Percentiles rank a stretch among this genome's conserved stretches.
Evolutionary conservation across 2,113 vertebrate genomes (phyloP).

Genomic region (Apus apus): DNA sequence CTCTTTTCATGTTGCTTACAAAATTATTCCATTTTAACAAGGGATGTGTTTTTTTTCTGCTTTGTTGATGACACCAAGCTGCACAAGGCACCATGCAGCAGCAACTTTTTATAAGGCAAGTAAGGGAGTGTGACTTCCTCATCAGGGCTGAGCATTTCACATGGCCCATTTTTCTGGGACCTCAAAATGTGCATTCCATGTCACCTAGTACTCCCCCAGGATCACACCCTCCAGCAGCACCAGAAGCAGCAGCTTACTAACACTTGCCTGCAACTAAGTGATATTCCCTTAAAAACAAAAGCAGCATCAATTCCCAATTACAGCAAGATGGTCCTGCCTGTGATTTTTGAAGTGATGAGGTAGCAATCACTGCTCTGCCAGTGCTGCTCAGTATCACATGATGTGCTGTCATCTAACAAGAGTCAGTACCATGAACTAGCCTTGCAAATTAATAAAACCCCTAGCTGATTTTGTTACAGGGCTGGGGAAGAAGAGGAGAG

Average conservation of each 20-base stretch:
- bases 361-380: not conserved
- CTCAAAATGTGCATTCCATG: rapidly evolving
- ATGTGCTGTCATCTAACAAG: not conserved
- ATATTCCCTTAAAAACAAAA: not conserved
- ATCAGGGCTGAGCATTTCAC: not conserved
- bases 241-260: not conserved
- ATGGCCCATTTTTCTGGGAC: not conserved
- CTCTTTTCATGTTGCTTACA: not conserved
- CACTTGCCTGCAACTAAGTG: rapidly evolving
- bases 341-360: not conserved
- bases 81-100: not conserved
- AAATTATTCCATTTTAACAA: not conserved
- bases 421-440: not conserved
- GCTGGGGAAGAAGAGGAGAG: too few species aligned
- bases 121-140: not conserved
- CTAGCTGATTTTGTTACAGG: not conserved
- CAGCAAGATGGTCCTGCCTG: not conserved
- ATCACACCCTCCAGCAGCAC: not conserved
- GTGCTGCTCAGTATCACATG: rapidly evolving
- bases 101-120: not conserved
- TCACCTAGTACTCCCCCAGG: not conserved
- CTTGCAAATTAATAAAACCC: not conserved
- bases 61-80: not conserved
- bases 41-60: not conserved
- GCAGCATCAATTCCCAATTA: not conserved